Percentiles rank a stretch among this genome's conserved stretches.
Evolutionary conservation across 1,140 invertebrate genomes (phyloP).

Genomic region (Drosophila bocki): DNA sequence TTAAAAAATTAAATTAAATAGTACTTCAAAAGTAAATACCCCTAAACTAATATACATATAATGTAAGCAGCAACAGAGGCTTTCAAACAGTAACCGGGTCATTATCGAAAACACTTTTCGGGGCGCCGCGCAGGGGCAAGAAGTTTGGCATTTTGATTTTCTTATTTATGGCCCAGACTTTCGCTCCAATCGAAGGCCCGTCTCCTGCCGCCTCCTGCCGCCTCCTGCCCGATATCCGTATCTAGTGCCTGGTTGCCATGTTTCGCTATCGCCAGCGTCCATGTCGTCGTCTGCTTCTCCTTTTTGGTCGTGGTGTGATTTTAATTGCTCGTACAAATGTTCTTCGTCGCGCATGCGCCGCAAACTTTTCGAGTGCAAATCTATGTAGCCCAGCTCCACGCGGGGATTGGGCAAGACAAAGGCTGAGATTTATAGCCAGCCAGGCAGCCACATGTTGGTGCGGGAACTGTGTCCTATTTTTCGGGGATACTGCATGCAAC

Average conservation of each 20-base stretch:
- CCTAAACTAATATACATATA: background rate
- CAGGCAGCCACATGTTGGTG: slow-evolving; percentile 38
- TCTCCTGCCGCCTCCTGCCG: slow-evolving; percentile 11
- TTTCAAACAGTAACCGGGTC: slow-evolving; percentile 57
- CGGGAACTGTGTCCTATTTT: slow-evolving; percentile 38
- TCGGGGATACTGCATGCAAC: slow-evolving; percentile 34
- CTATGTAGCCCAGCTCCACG: slow-evolving; percentile 56
- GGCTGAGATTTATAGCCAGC: slow-evolving; percentile 53
- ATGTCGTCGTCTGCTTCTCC: slow-evolving; percentile 61
- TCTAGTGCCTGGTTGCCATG: slow-evolving; percentile 55
- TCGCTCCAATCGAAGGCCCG: slow-evolving; percentile 44
- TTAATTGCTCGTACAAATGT: slow-evolving; percentile 80
- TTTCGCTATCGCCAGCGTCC: slow-evolving; percentile 61
- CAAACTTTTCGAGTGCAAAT: slow-evolving; percentile 70
- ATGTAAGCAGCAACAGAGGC: slow-evolving; percentile 13
- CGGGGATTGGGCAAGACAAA: slow-evolving; percentile 51
- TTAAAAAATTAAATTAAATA: background rate
- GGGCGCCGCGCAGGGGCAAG: slow-evolving; percentile 10
- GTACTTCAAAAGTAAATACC: background rate
- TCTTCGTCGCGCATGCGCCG: slow-evolving; percentile 61
- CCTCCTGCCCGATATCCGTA: slow-evolving; percentile 37
- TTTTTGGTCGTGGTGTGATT: slow-evolving; percentile 76
- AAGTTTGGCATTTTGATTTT: slow-evolving; percentile 74
- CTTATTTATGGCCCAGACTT: slow-evolving; percentile 67
- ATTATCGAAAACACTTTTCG: slow-evolving; percentile 49